Evolutionary conservation across 2,888 invertebrate species (phyloP).

Genomic region (Leptopilina syphax): DNA sequence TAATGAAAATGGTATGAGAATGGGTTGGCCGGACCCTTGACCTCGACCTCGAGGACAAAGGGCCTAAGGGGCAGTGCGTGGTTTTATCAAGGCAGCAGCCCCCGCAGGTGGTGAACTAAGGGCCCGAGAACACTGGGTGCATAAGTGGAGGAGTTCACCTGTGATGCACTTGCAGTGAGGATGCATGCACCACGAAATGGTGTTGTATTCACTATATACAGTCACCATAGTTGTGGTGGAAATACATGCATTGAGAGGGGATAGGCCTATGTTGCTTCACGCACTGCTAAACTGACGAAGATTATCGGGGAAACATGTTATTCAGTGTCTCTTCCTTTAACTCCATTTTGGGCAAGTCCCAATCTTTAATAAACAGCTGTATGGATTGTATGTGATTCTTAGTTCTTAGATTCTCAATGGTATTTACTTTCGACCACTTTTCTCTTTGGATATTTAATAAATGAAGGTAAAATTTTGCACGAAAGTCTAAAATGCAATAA

Average conservation of each 20-base stretch:
- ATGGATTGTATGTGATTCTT: too few species aligned
- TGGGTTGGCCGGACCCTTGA: background rate
- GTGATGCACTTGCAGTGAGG: slow-evolving; percentile 41
- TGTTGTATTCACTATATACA: slow-evolving; percentile 21
- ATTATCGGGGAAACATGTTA: slow-evolving; percentile 73
- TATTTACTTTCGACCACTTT: too few species aligned
- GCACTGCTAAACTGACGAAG: slow-evolving; percentile 70
- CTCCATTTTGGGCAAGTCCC: slow-evolving; percentile 65
- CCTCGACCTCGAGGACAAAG: slow-evolving; percentile 59
- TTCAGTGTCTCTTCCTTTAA: slow-evolving; percentile 61
- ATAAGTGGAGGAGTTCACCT: slow-evolving; percentile 40
- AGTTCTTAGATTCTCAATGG: too few species aligned
- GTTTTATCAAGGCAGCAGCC: slow-evolving; percentile 72
- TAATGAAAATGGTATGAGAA: background rate
- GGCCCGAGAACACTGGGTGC: slow-evolving; percentile 61
- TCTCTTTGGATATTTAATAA: too few species aligned
- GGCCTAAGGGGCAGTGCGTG: slow-evolving; percentile 73
- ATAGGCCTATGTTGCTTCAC: slow-evolving; percentile 59
- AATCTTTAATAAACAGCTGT: too few species aligned
- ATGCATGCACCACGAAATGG: slow-evolving; percentile 46
- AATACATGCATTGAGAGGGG: slow-evolving; percentile 45
- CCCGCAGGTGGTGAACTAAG: slow-evolving; percentile 68
- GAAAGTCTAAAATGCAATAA: too few species aligned
- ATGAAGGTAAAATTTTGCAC: too few species aligned
- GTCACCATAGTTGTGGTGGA: background rate